Evolutionary conservation across 2,888 invertebrate species (phyloP).

Genomic region (Sesia bembeciformis): DNA sequence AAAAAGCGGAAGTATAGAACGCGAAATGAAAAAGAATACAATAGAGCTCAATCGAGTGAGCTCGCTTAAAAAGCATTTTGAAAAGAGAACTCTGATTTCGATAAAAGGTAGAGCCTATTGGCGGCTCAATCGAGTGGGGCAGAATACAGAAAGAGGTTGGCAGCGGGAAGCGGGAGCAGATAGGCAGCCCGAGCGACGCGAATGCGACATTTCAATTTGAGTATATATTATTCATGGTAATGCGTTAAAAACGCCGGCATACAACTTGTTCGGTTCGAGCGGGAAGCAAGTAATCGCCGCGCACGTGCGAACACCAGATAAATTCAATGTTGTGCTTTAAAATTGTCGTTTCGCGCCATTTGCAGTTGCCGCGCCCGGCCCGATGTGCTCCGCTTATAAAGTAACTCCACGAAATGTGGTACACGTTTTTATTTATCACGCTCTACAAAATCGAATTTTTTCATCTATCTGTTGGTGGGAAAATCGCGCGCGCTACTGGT

Average conservation of each 20-base stretch:
- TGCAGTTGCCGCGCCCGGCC: conserved; percentile 44
- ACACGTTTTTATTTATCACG: conserved; percentile 47
- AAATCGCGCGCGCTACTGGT: conserved; percentile 2
- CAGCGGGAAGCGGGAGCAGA: conserved; percentile 39
- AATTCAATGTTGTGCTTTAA: conserved; percentile 69
- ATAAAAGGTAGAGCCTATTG: conserved; percentile 64
- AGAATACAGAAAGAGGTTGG: conserved; percentile 48
- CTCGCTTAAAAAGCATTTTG: background rate
- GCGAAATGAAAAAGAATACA: background rate
- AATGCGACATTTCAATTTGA: conserved; percentile 73
- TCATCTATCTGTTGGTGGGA: conserved; percentile 28
- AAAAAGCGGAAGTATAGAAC: background rate
- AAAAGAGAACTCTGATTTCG: conserved; percentile 18
- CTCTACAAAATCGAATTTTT: conserved; percentile 34
- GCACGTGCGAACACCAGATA: conserved; percentile 58
- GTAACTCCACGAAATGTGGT: conserved; percentile 47
- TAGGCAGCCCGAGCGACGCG: conserved; percentile 60
- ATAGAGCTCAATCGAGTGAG: background rate
- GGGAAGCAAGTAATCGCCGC: conserved; percentile 57
- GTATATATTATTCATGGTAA: conserved; percentile 74
- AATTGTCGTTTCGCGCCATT: conserved; percentile 69
- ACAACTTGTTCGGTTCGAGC: conserved; percentile 49
- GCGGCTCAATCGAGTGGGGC: conserved; percentile 39
- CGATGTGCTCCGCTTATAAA: conserved; percentile 63
- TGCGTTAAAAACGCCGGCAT: conserved; percentile 69